These are phyloP conservation scores for Drosophila oshimai DNA, from an alignment of 1,140 invertebrate species.

Conservation along the genomic window DNA sequence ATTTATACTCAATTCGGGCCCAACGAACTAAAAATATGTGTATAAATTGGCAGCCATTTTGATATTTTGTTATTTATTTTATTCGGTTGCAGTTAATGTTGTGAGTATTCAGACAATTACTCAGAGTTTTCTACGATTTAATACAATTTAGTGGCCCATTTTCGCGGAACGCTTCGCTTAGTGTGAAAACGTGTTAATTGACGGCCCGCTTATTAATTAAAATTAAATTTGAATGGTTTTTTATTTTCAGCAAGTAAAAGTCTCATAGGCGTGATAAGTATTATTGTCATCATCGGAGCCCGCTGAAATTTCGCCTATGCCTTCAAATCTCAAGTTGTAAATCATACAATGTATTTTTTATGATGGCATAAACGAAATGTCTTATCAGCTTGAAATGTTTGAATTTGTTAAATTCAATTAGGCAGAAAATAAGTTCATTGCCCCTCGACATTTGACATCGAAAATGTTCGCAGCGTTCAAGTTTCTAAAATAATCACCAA, in stretches of 20 bases:
- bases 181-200: constrained; percentile 71
- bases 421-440: constrained; percentile 74
- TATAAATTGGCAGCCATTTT: constrained; percentile 52
- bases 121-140: constrained; percentile 31
- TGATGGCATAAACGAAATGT: constrained; percentile 14
- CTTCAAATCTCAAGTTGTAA: constrained; percentile 32
- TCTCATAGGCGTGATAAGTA: constrained; percentile 28
- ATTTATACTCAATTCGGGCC: constrained; percentile 76
- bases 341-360: constrained; percentile 64
- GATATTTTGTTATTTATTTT: constrained; percentile 32
- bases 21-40: constrained; percentile 13
- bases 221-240: constrained; percentile 20
- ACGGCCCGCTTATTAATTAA: constrained; percentile 24
- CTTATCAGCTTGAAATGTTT: constrained; percentile 63
- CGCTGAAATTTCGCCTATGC: constrained; percentile 42
- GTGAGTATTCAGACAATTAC: constrained; percentile 29
- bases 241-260: constrained; percentile 9
- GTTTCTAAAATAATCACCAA: constrained; percentile 19
- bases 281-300: constrained; percentile 34
- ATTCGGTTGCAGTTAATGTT: constrained; percentile 36
- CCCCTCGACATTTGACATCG: constrained; percentile 63
- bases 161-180: constrained; percentile 45
- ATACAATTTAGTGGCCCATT: constrained; percentile 47
- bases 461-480: constrained; percentile 1
- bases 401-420: constrained; percentile 79